Evolutionary conservation across 2,888 invertebrate genomes (phyloP), one percentile per base, ranked within the genome.

Genomic region (Sarcophaga subvicina): DNA sequence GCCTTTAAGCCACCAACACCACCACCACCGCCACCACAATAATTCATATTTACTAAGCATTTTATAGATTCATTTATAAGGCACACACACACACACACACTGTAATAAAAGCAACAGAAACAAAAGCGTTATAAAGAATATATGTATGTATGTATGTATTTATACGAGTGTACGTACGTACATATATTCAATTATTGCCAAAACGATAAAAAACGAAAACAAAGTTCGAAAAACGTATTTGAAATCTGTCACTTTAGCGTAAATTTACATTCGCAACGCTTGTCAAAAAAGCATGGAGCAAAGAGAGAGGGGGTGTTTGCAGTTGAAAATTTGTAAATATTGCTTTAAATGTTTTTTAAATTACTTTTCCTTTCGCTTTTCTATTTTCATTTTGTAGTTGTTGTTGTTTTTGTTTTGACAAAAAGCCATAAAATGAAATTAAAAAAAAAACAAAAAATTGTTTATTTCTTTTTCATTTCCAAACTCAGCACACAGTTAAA

Each of bases 301-400:
- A 54, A 54, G 17, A 12, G 8, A 37, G 37, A 0, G 37, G 37
- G 8, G 37, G 10, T 37, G 10, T 8, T 4, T 25, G 59, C 59
- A 72, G 67, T 20, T 62, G 54, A 76, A 79, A 73, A 78, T 80
- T 84, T 80, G 71, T 76, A 71, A 84, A 84, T 75, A 76, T 76
- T 70, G 66, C 71, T 64, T 69, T 66, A 77, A 85, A 81, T 60
- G 64, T 66, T 49, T 81, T 62, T 80, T 45, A 81, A 85, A 85
- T 85, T 72, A 78, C 69, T 37, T 80, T 66, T 45, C 60, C 60
- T 66, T 66, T 67, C 66, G 14, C 54, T 17, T 70, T 14, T 49
- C 14, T 0, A 37, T 37, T 37, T 37, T 37, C 37, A 37, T 6
- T 37, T 37, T 27, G 27, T 27, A 0, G 27, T 27, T 27, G 3